phyloP scores from a whole-genome alignment of 2,113 vertebrate genomes.

The Phodopus roborovskii region DNA sequence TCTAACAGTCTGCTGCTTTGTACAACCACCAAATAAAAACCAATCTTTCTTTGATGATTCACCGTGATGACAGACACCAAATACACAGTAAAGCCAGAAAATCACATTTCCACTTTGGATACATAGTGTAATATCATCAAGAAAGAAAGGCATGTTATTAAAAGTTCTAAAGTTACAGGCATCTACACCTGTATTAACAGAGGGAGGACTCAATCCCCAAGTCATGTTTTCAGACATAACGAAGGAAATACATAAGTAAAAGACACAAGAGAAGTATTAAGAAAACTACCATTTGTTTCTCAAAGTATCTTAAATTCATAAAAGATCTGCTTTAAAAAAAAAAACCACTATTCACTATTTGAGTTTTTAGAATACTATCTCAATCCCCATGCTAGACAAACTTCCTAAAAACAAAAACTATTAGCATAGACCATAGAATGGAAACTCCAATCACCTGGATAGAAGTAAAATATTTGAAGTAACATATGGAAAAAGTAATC shows the following conservation, averaged over 20 bases:
- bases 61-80: background rate
- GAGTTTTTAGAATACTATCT: slow-evolving; percentile 37
- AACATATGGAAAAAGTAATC: background rate
- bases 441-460: background rate
- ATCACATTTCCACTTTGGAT: slow-evolving; percentile 25
- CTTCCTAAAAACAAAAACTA: slow-evolving; percentile 34
- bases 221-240: slow-evolving; percentile 20
- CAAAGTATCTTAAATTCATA: slow-evolving; percentile 37
- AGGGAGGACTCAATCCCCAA: slow-evolving; percentile 35
- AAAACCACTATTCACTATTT: background rate
- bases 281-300: slow-evolving; percentile 30
- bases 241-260: slow-evolving; percentile 57
- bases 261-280: background rate
- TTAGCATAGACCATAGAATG: background rate
- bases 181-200: background rate
- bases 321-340: background rate
- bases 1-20: background rate
- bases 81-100: background rate
- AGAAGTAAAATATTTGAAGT: background rate
- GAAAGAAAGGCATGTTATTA: background rate
- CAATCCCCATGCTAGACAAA: background rate
- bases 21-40: background rate
- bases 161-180: slow-evolving; percentile 56
- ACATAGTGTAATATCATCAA: background rate
- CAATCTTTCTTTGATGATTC: background rate